Evolutionary conservation across 1,140 invertebrate species (phyloP).

Genomic region (Pseudachorutes palmiensis): DNA sequence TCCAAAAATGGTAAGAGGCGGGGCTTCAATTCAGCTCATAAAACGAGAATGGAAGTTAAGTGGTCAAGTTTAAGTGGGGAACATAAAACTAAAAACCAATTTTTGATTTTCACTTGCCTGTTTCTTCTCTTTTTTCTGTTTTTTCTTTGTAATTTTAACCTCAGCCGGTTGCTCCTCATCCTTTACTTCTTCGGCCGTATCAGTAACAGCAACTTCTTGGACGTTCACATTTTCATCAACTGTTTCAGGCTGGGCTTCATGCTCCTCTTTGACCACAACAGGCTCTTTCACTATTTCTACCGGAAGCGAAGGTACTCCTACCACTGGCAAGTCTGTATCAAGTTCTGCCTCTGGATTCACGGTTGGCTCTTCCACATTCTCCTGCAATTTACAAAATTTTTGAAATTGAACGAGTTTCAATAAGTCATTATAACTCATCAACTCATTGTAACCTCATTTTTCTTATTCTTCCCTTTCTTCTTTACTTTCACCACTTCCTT

Average conservation of each 20-base stretch:
- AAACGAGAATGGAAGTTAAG: conserved; percentile 10
- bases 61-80: not conserved
- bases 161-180: conserved; percentile 40
- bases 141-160: conserved; percentile 83
- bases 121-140: conserved; percentile 90
- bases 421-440: too few species aligned
- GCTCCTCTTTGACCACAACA: not conserved
- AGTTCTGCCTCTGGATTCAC: not conserved
- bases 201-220: not conserved
- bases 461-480: not conserved
- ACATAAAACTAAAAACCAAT: not conserved
- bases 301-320: not conserved
- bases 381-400: not conserved
- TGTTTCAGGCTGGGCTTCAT: not conserved
- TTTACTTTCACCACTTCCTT: not conserved
- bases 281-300: not conserved
- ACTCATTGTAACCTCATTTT: not conserved
- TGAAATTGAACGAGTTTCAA: too few species aligned
- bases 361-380: not conserved
- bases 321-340: not conserved
- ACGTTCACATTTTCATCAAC: not conserved
- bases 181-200: not conserved
- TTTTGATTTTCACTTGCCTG: conserved; percentile 40
- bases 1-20: not conserved
- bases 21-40: not conserved